These are phyloP conservation scores for Hyalella azteca DNA, from an alignment of 2,888 invertebrate species.

Conservation along the genomic window DNA sequence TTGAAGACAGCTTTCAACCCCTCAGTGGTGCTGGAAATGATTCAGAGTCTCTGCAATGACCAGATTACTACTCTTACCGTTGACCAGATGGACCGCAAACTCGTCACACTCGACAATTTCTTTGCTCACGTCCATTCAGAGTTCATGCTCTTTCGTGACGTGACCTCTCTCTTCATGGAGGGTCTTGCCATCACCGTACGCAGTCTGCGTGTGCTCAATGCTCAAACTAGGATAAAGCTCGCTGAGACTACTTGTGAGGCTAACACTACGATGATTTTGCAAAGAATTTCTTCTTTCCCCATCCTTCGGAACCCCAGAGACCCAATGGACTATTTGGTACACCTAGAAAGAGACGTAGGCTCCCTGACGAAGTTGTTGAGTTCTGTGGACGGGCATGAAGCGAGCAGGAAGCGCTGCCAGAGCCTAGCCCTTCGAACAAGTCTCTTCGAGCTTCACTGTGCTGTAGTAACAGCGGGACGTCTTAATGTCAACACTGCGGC, in stretches of 20 bases:
- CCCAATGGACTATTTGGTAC: constrained; percentile 41
- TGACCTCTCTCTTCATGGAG: constrained; percentile 74
- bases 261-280: background rate
- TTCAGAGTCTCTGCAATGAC: constrained; percentile 35
- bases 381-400: constrained; percentile 40
- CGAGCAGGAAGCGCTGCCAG: constrained; percentile 28
- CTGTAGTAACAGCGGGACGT: constrained; percentile 29
- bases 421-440: constrained; percentile 41
- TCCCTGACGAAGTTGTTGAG: constrained; percentile 24
- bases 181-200: constrained; percentile 63
- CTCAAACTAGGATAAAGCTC: constrained; percentile 17
- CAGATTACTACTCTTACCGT: background rate
- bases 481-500: constrained; percentile 33
- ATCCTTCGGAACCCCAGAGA: constrained; percentile 40
- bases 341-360: constrained; percentile 26
- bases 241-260: constrained; percentile 33
- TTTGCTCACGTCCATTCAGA: constrained; percentile 59
- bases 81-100: constrained; percentile 49
- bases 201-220: constrained; percentile 40
- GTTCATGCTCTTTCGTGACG: constrained; percentile 75
- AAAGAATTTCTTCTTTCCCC: constrained; percentile 42
- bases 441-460: constrained; percentile 47
- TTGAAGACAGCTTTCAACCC: constrained; percentile 53
- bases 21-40: constrained; percentile 44
- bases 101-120: constrained; percentile 69